Percentiles rank a stretch among this genome's conserved stretches.
Conservation (phyloP, 2,113 vertebrate genomes). For the Strix aluco region DNA sequence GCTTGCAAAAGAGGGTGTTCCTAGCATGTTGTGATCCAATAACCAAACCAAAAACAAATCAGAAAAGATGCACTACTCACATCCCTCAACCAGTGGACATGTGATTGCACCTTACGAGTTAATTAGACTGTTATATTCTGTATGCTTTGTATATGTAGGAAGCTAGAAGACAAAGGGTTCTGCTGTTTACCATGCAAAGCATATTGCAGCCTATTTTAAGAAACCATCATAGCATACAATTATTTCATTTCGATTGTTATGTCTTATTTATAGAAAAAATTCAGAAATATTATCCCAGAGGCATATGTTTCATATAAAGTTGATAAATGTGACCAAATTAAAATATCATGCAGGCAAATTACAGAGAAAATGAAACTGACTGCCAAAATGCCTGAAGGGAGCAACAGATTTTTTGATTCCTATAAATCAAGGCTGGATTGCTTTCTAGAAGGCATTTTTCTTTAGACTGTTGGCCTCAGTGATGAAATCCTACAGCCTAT, state of each 20-base stretch:
- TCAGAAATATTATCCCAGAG: not conserved
- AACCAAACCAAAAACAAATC: not conserved
- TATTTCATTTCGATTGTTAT: not conserved
- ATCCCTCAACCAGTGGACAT: not conserved
- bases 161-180: not conserved
- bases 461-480: not conserved
- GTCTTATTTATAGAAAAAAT: not conserved
- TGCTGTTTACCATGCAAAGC: not conserved
- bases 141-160: not conserved
- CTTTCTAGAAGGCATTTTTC: conserved; percentile 21
- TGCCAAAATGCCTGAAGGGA: not conserved
- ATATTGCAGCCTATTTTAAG: not conserved
- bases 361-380: conserved; percentile 38
- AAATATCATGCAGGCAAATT: not conserved
- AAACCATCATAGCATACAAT: not conserved
- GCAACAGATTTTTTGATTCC: conserved; percentile 1
- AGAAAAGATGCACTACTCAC: not conserved
- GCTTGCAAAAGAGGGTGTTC: not conserved
- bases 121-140: not conserved
- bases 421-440: conserved; percentile 19
- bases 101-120: not conserved
- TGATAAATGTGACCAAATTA: conserved; percentile 48
- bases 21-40: not conserved
- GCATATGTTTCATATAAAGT: not conserved
- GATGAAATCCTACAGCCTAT: not conserved